Percentiles rank a stretch among this genome's conserved stretches.
phyloP scores from a whole-genome alignment of 2,888 invertebrate species.

The Priocnemis perturbator region DNA sequence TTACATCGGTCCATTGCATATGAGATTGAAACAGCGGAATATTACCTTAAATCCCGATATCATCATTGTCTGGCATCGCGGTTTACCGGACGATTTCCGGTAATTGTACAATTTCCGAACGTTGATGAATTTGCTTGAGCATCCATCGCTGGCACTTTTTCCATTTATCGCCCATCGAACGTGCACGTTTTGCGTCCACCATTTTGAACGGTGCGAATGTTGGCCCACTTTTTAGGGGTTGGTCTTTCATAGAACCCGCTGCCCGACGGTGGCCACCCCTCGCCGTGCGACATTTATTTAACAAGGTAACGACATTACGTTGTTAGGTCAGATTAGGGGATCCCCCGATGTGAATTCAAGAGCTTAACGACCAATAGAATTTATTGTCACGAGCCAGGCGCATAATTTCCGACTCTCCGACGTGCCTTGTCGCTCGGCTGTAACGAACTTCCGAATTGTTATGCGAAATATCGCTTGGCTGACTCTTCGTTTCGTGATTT shows the following conservation, averaged over 20 bases:
- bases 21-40: no score
- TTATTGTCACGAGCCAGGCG: slow-evolving; percentile 55
- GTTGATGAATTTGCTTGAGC: no score
- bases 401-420: slow-evolving; percentile 52
- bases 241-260: slow-evolving; percentile 53
- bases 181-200: slow-evolving; percentile 50
- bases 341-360: slow-evolving; percentile 60
- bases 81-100: no score
- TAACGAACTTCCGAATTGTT: slow-evolving; percentile 34
- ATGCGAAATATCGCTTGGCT: neutral
- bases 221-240: slow-evolving; percentile 69
- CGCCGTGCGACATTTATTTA: slow-evolving; percentile 69
- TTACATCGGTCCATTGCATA: no score
- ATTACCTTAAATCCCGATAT: no score
- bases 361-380: slow-evolving; percentile 69
- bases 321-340: slow-evolving; percentile 68
- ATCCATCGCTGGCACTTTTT: no score
- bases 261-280: slow-evolving; percentile 57
- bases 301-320: slow-evolving; percentile 70
- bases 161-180: neutral
- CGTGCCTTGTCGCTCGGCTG: slow-evolving; percentile 40
- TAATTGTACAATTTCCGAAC: no score
- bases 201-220: slow-evolving; percentile 65
- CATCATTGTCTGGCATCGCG: no score
- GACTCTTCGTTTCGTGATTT: neutral